These are phyloP conservation scores for Andrena bicolor DNA, from an alignment of 2,888 invertebrate genomes.

Conservation along the genomic window DNA sequence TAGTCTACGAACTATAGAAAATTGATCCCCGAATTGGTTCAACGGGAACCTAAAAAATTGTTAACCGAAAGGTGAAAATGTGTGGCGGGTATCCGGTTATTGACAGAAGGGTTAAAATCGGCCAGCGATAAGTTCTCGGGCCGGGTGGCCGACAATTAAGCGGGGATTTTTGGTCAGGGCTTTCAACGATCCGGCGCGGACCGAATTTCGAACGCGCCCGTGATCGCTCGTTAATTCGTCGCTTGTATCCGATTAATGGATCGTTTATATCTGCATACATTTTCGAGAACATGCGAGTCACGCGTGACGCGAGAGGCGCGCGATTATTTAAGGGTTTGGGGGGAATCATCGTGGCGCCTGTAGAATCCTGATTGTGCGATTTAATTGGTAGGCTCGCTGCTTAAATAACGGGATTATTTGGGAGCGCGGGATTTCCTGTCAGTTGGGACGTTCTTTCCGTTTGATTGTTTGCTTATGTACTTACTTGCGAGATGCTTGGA, in stretches of 20 bases:
- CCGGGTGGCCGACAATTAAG: constrained; percentile 19
- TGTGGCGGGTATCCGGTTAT: background rate
- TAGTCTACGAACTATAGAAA: no score
- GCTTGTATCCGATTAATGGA: constrained; percentile 49
- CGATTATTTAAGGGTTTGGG: constrained; percentile 38
- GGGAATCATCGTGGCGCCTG: background rate
- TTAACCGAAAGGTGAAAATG: no score
- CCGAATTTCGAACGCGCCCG: constrained; percentile 16
- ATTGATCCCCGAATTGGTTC: background rate
- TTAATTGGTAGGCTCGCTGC: constrained; percentile 19
- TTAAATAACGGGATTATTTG: constrained; percentile 21
- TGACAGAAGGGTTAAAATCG: constrained; percentile 13
- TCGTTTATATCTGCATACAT: constrained; percentile 54
- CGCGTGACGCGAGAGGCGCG: constrained; percentile 24
- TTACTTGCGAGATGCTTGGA: no score
- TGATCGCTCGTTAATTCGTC: constrained; percentile 47
- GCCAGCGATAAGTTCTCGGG: background rate
- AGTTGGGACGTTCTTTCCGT: no score
- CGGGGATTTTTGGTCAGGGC: constrained; percentile 25
- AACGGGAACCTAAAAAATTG: background rate
- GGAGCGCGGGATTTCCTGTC: background rate
- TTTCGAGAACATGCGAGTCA: constrained; percentile 39
- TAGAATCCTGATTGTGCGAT: constrained; percentile 26
- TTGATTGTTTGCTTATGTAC: no score
- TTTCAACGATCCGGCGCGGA: constrained; percentile 11